Conservation (phyloP, 2,797 vertebrate species). For the Malurus splendens region DNA sequence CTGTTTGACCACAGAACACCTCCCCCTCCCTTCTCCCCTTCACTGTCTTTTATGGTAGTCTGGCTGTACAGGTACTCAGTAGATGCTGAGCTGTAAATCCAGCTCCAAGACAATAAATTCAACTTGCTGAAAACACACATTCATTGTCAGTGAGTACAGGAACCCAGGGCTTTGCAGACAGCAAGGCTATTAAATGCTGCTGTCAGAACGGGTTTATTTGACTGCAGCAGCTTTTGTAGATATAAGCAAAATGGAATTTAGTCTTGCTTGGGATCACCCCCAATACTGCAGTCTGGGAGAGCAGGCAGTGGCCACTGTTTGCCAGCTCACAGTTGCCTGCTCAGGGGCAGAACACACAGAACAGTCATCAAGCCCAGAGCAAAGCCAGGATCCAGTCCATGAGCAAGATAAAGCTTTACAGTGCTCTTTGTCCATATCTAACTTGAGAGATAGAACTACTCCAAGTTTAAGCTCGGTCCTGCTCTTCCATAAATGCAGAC, state of each 20-base stretch:
- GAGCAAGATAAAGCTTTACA: fast-evolving
- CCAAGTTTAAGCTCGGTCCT: neutral
- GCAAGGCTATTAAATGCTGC: constrained; percentile 58
- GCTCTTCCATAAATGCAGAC: neutral
- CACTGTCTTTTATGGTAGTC: neutral
- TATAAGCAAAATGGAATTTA: constrained; percentile 20
- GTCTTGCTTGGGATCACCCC: neutral
- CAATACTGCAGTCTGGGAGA: neutral
- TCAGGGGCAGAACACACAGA: neutral
- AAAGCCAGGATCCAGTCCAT: neutral
- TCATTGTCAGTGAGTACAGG: constrained; percentile 21
- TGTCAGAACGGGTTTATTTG: constrained; percentile 65
- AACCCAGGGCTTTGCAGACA: neutral
- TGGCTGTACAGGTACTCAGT: neutral
- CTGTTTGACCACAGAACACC: neutral
- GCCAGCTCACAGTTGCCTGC: neutral
- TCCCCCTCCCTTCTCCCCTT: neutral
- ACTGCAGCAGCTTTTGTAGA: constrained; percentile 25
- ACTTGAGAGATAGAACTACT: neutral
- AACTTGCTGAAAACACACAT: constrained; percentile 38
- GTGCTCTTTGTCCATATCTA: neutral
- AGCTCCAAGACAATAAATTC: constrained; percentile 44
- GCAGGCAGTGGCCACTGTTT: neutral
- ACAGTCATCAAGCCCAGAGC: neutral
- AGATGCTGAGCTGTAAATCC: constrained; percentile 41